Percentiles rank a stretch among this genome's conserved stretches.
These are phyloP conservation scores for Stigmatopora argus DNA, from an alignment of 2,113 vertebrate species.

Conservation along the genomic window DNA sequence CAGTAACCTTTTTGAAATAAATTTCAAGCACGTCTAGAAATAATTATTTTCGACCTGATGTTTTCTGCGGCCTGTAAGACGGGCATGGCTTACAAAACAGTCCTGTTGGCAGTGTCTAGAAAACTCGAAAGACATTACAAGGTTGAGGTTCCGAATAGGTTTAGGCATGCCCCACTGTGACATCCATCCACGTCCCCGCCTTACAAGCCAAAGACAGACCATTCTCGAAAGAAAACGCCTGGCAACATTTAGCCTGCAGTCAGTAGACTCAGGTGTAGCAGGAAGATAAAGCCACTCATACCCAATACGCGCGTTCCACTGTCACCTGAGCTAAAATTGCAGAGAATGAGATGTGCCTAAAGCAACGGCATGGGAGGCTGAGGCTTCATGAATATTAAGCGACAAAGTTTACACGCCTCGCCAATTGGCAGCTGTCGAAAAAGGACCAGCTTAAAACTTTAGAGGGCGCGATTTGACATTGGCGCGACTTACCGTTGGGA, in stretches of 20 bases:
- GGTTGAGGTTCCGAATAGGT: too few species aligned
- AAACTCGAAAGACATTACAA: too few species aligned
- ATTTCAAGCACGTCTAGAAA: too few species aligned
- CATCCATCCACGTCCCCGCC: too few species aligned
- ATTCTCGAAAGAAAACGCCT: neutral
- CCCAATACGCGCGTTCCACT: neutral
- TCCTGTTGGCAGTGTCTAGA: too few species aligned
- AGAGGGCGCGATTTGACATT: neutral
- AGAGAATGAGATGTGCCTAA: slow-evolving; percentile 7
- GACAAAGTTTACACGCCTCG: slow-evolving; percentile 15
- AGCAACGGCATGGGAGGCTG: slow-evolving; percentile 11
- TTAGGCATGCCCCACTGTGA: neutral
- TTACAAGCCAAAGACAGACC: neutral
- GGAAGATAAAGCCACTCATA: slow-evolving; percentile 3
- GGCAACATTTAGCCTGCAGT: neutral
- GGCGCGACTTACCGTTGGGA: slow-evolving; percentile 78
- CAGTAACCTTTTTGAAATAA: too few species aligned
- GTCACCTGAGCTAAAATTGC: slow-evolving; percentile 4
- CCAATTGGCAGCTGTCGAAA: slow-evolving; percentile 25
- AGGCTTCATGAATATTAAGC: slow-evolving; percentile 35
- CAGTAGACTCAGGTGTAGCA: neutral
- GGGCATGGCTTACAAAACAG: too few species aligned
- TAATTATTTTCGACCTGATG: too few species aligned
- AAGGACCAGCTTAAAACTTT: slow-evolving; percentile 9
- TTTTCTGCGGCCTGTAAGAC: too few species aligned